Evolutionary conservation across 2,797 vertebrate species (phyloP), one percentile per base, ranked within the genome.

Genomic region (Stomatorhinus walkeri): DNA sequence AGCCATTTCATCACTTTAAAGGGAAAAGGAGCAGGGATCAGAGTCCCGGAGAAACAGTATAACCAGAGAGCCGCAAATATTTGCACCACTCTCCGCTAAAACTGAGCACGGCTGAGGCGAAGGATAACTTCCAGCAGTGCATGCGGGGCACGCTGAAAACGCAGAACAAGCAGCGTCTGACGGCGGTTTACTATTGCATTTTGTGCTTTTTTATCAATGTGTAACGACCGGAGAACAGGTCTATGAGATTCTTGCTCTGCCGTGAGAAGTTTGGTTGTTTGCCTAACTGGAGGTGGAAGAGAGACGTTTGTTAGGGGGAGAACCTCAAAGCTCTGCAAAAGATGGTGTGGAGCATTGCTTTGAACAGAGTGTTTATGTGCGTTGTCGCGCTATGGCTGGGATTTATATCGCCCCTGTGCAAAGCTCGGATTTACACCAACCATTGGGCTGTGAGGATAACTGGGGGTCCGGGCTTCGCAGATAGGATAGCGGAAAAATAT

Each of bases 361-460:
- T 93, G 93, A 93, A 93, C 92, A 91, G 93, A 87, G 94, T 95
- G 94, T 94, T 92, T 90, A 92, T 97, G 92, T 97, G 96, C 93
- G 93, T 96, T 92, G 94, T 99, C 93, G 95, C 94, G 91, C 95
- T 98, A 92, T 94, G 96, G 92, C 95, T 97, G 90, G 95, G 97
- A 93, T 96, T 97, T 91, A 94, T 96, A 92, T 94, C 96, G 91
- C 95, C 96, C 87, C 96, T 96, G 94, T 97, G 97, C 95, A 92
- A 95, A 92, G 96, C 97, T 94, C 97, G 97, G 93, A 95, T 97
- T 92, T 99, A 98, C 97, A 99, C 98, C 94, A 99, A 99, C 97
- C 98, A 99, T 96, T 99, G 98, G 98, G 98, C 98, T 90, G 97
- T 99, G 91, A 95, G 97, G 95, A 99, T 99, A 94, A 88, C 94